phyloP scores from a whole-genome alignment of 2,888 invertebrate species.

The Helobdella robusta region DNA sequence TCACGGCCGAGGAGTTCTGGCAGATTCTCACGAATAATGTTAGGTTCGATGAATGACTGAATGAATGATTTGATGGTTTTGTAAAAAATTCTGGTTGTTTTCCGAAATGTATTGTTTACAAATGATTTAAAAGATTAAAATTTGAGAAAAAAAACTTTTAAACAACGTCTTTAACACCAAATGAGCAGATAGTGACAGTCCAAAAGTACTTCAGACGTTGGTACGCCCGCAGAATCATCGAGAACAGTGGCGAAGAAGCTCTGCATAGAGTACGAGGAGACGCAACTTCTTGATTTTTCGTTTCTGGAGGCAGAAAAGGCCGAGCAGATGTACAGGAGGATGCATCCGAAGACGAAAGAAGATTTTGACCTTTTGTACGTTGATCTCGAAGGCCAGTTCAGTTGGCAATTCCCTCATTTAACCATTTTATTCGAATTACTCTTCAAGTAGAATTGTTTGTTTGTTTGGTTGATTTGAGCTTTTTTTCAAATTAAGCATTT shows the following conservation, averaged over 20 bases:
- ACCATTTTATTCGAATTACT: no score
- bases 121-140: constrained; percentile 1
- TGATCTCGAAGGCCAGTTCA: constrained; percentile 13
- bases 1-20: constrained; percentile 46
- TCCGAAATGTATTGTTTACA: not conserved
- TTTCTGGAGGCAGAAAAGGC: not conserved
- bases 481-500: no score
- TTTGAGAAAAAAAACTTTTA: not conserved
- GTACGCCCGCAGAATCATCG: constrained; percentile 47
- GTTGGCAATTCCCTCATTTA: no score
- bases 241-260: constrained; percentile 44
- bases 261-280: constrained; percentile 34
- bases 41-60: constrained; percentile 14
- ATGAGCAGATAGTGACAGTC: constrained; percentile 44
- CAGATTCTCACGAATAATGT: constrained; percentile 38
- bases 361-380: constrained; percentile 23
- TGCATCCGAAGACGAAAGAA: constrained; percentile 18
- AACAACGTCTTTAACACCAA: not conserved
- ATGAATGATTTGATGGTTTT: not conserved
- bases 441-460: no score
- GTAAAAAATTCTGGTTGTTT: constrained; percentile 1
- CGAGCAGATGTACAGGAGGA: not conserved
- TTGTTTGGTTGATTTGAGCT: no score
- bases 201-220: constrained; percentile 50
- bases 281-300: not conserved